Base-by-base conservation (phyloP, 2,888 invertebrate species). In the Lumbricus terrestris region DNA sequence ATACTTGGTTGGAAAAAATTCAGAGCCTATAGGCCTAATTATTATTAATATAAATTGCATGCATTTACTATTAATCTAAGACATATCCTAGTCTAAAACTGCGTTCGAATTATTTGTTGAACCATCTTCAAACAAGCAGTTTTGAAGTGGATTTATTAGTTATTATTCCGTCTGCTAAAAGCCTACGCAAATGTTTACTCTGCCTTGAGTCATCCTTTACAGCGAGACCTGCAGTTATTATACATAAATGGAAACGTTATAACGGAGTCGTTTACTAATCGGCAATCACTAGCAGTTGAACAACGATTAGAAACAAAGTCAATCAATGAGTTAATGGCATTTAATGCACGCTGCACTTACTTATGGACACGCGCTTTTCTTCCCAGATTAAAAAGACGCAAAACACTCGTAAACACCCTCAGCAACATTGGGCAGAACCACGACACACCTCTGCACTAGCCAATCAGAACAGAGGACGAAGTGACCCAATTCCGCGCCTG, bases 281-380 rank as follows among this genome's bases (percentile, higher is more conserved):
- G n/a, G 69, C n/a, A 69, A 69, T 69, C n/a, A 13, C 69, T 69
- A n/a, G n/a, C 4, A n/a, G 13, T n/a, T 69, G 29, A 69, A n/a
- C n/a, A n/a, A n/a, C n/a, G 69, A 69, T 6, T 29, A 69, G 69
- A 23, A 20, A 13, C n/a, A 69, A 13, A 69, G n/a, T 69, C 8
- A 69, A n/a, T n/a, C n/a, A n/a, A n/a, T n/a, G n/a, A 29, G 69
- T 69, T 11, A 69, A 69, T n/a, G 0, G n/a, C 13, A 69, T 11
- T 20, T 47, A 23, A 23, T 23, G 23, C 47, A 47, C 47, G 5
- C 23, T 47, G 83, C 35, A 83, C 83, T 83, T 83, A 83, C 83
- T 83, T 85, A 85, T 35, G n/a, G 20, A 85, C 85, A 34, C 85
- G 85, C 85, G 85, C 85, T 85, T 85, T 69, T 35, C 35, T 85